Conservation (phyloP, 1,140 invertebrate genomes). For the Idris sp. region DNA sequence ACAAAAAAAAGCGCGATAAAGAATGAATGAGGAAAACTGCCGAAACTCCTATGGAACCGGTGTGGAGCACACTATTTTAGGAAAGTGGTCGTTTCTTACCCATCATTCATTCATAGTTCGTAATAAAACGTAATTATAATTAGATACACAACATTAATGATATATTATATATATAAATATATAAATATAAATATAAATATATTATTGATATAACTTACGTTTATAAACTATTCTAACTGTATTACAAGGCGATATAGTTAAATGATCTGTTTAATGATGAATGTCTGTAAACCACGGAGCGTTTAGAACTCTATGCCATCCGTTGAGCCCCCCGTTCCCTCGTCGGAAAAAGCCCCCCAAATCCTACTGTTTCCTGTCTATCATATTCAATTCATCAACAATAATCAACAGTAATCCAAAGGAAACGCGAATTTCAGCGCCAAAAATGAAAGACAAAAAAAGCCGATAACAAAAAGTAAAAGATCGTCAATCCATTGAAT, state of each 20-base stretch:
- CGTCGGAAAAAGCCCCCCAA: slow-evolving; percentile 32
- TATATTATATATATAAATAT: slow-evolving; percentile 71
- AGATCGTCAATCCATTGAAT: no score
- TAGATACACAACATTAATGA: slow-evolving; percentile 75
- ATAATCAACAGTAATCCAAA: slow-evolving; percentile 17
- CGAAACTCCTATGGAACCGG: slow-evolving; percentile 66
- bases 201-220: slow-evolving; percentile 79
- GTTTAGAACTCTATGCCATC: slow-evolving; percentile 79
- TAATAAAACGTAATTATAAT: slow-evolving; percentile 70
- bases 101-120: slow-evolving; percentile 78
- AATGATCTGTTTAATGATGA: slow-evolving; percentile 79
- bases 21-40: slow-evolving; percentile 52
- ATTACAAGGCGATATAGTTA: slow-evolving; percentile 78
- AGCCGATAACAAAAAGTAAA: no score
- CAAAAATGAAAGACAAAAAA: slow-evolving; percentile 18
- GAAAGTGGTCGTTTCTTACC: slow-evolving; percentile 78
- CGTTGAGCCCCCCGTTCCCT: slow-evolving; percentile 67
- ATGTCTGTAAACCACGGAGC: slow-evolving; percentile 79
- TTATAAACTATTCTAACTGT: slow-evolving; percentile 78
- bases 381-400: slow-evolving; percentile 39
- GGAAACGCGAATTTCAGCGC: slow-evolving; percentile 21
- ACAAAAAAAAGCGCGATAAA: slow-evolving; percentile 49
- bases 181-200: slow-evolving; percentile 75
- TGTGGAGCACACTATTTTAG: slow-evolving; percentile 71
- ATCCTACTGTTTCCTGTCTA: slow-evolving; percentile 36